phyloP scores from a whole-genome alignment of 2,113 vertebrate genomes.

The Osmerus eperlanus region DNA sequence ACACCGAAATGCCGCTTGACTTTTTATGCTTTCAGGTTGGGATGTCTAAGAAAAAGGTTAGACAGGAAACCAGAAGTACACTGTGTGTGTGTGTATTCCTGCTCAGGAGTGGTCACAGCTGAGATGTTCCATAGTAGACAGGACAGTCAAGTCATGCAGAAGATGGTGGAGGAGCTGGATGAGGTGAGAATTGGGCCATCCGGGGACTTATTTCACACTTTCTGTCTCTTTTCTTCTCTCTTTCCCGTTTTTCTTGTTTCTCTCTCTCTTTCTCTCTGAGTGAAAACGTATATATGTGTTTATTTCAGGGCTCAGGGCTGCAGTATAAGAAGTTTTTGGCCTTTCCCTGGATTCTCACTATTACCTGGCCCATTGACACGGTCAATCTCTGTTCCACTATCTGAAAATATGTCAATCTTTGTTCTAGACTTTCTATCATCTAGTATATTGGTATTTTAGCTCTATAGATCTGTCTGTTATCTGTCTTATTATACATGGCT shows the following conservation, averaged over 20 bases:
- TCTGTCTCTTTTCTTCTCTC: not conserved
- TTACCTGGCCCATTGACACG: slow-evolving; percentile 86
- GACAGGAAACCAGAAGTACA: not conserved
- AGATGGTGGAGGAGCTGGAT: slow-evolving; percentile 88
- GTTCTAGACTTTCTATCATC: too few relatives aligned
- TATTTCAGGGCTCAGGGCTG: slow-evolving; percentile 76
- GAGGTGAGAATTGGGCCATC: slow-evolving; percentile 66
- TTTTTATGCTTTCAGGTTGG: too few relatives aligned
- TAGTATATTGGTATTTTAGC: too few relatives aligned
- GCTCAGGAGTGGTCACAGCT: slow-evolving; percentile 84
- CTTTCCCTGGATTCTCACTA: slow-evolving; percentile 91
- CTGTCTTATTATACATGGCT: too few relatives aligned
- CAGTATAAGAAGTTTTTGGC: slow-evolving; percentile 91
- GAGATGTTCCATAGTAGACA: slow-evolving; percentile 86
- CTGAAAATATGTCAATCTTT: too few relatives aligned
- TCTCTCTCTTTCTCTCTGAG: not conserved
- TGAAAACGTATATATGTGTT: not conserved
- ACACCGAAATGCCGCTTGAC: not conserved
- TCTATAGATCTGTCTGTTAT: too few relatives aligned
- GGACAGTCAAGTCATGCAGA: slow-evolving; percentile 75
- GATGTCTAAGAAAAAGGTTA: not conserved
- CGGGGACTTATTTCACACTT: too few relatives aligned
- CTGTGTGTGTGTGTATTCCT: not conserved
- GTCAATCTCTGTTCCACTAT: slow-evolving; percentile 57
- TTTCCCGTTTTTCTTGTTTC: not conserved